Evolutionary conservation across 2,113 vertebrate genomes (phyloP).

Genomic region (Nettapus auritus): DNA sequence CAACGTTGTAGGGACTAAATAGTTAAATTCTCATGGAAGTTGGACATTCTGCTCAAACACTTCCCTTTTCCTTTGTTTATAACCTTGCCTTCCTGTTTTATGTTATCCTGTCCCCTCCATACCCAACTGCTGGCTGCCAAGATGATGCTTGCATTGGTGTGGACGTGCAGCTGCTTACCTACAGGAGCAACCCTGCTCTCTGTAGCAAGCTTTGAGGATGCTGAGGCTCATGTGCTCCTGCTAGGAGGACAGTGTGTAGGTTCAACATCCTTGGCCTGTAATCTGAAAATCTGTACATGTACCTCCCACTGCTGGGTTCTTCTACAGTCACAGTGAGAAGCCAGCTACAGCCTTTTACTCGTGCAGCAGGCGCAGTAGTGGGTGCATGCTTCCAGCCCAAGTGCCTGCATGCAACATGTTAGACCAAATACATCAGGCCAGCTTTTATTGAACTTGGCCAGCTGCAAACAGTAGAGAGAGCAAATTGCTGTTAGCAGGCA

Average conservation of each 20-base stretch:
- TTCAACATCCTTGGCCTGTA: not conserved
- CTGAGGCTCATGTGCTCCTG: not conserved
- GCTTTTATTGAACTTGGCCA: not conserved
- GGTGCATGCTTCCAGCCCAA: fast-evolving
- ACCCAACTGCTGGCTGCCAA: not conserved
- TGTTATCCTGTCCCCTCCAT: not conserved
- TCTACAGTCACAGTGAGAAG: not conserved
- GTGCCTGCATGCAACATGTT: not conserved
- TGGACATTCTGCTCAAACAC: fast-evolving
- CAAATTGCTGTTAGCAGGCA: not conserved
- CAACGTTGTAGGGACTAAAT: not conserved
- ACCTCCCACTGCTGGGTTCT: not conserved
- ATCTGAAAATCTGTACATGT: not conserved
- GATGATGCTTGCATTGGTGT: not conserved
- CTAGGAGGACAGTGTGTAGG: not conserved
- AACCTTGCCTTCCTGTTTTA: not conserved
- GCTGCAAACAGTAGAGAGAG: not conserved
- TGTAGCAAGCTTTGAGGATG: not conserved
- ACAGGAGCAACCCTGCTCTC: not conserved
- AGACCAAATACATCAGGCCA: not conserved
- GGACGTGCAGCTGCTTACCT: fast-evolving
- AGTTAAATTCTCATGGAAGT: not conserved
- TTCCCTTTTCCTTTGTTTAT: conserved; percentile 48
- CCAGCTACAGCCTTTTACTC: not conserved
- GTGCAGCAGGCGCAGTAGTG: fast-evolving